These are phyloP conservation scores for Lamproptera curius DNA, from an alignment of 2,888 invertebrate genomes.

Conservation along the genomic window DNA sequence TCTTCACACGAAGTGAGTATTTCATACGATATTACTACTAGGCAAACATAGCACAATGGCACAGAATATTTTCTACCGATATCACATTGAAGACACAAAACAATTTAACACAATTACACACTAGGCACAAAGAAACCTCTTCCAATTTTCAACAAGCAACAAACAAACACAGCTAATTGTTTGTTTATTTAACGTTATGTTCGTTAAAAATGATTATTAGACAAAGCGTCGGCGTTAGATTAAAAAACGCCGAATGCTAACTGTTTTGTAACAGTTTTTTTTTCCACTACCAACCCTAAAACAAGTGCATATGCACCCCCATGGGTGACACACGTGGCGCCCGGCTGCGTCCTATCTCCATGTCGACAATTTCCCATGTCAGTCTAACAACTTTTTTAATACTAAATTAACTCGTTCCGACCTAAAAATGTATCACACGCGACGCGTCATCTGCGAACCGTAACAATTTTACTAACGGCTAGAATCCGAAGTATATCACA, in stretches of 20 bases:
- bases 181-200: slow-evolving; percentile 20
- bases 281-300: slow-evolving; percentile 34
- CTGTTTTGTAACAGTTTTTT: slow-evolving; percentile 4
- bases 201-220: slow-evolving; percentile 9
- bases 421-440: slow-evolving; percentile 8
- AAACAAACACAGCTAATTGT: too few species aligned
- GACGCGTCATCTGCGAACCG: slow-evolving; percentile 3
- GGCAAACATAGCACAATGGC: too few species aligned
- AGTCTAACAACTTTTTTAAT: slow-evolving; percentile 7
- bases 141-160: too few species aligned
- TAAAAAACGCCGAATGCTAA: neutral
- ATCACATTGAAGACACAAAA: too few species aligned
- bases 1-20: too few species aligned
- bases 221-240: neutral
- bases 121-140: too few species aligned
- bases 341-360: slow-evolving; percentile 45
- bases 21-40: too few species aligned
- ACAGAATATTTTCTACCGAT: too few species aligned
- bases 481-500: neutral
- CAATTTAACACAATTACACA: too few species aligned
- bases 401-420: slow-evolving; percentile 8
- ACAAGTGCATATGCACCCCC: slow-evolving; percentile 60
- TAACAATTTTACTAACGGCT: neutral
- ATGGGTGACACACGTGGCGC: slow-evolving; percentile 53
- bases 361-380: slow-evolving; percentile 13